phyloP scores from a whole-genome alignment of 1,140 invertebrate species.

The Drosophila nigromelanica region DNA sequence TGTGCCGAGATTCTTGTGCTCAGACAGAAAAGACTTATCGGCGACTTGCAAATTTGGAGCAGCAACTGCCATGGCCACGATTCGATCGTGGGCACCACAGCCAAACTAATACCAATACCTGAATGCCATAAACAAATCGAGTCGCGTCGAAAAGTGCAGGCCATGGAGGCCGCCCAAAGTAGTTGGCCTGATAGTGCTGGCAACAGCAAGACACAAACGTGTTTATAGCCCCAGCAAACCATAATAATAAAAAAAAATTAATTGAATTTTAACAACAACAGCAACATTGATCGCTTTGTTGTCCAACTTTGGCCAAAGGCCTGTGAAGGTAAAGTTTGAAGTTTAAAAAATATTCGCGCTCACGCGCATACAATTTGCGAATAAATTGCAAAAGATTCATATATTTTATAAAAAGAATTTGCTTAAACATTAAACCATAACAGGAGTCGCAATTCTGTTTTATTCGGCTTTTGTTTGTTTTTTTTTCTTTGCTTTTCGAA shows the following conservation, averaged over 20 bases:
- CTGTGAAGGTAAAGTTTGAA: slow-evolving; percentile 66
- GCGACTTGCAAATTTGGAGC: slow-evolving; percentile 67
- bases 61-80: slow-evolving; percentile 70
- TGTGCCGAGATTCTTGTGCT: slow-evolving; percentile 40
- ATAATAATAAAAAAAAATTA: slow-evolving; percentile 48
- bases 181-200: slow-evolving; percentile 57
- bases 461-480: background rate
- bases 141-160: slow-evolving; percentile 68
- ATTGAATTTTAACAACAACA: slow-evolving; percentile 70
- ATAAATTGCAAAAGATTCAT: slow-evolving; percentile 2
- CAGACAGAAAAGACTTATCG: slow-evolving; percentile 74
- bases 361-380: slow-evolving; percentile 9
- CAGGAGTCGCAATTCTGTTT: slow-evolving; percentile 7
- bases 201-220: slow-evolving; percentile 59
- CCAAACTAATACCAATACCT: slow-evolving; percentile 27
- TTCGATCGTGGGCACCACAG: slow-evolving; percentile 22
- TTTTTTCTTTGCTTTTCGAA: background rate
- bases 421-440: background rate
- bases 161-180: slow-evolving; percentile 67
- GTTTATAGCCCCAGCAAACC: slow-evolving; percentile 72
- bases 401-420: slow-evolving; percentile 6
- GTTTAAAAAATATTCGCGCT: slow-evolving; percentile 42
- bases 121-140: slow-evolving; percentile 54
- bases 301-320: slow-evolving; percentile 12
- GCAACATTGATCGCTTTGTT: slow-evolving; percentile 15